Evolutionary conservation across 2,113 vertebrate genomes (phyloP).

Genomic region (Charina bottae): DNA sequence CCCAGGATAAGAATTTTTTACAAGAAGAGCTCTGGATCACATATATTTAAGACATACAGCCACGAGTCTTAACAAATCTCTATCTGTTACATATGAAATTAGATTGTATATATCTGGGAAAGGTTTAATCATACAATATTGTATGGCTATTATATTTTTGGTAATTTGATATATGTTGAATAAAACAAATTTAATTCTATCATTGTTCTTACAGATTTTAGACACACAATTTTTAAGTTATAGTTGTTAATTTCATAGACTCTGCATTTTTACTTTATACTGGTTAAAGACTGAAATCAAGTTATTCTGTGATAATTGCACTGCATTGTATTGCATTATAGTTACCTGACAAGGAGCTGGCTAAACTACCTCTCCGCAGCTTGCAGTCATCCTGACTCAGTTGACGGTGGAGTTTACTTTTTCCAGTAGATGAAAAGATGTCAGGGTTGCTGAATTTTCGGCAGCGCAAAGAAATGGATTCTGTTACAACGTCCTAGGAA

Average conservation of each 20-base stretch:
- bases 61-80: neutral
- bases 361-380: constrained; percentile 86
- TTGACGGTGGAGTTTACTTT: constrained; percentile 91
- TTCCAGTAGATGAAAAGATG: constrained; percentile 86
- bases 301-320: neutral
- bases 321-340: neutral
- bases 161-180: neutral
- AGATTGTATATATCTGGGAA: neutral
- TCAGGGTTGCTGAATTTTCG: constrained; percentile 96
- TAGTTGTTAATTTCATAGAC: neutral
- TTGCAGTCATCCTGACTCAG: constrained; percentile 93
- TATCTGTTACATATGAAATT: neutral
- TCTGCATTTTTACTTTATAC: neutral
- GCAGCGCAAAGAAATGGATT: constrained; percentile 85
- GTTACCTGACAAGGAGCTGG: constrained; percentile 85
- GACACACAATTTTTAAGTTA: neutral
- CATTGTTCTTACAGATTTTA: neutral
- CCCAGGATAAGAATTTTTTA: neutral
- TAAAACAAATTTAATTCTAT: constrained; percentile 6
- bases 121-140: neutral
- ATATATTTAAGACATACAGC: neutral
- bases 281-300: neutral
- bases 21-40: neutral
- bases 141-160: neutral
- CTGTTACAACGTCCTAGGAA: constrained; percentile 79